phyloP scores from a whole-genome alignment of 2,888 invertebrate species.

The Apamea sordens region DNA sequence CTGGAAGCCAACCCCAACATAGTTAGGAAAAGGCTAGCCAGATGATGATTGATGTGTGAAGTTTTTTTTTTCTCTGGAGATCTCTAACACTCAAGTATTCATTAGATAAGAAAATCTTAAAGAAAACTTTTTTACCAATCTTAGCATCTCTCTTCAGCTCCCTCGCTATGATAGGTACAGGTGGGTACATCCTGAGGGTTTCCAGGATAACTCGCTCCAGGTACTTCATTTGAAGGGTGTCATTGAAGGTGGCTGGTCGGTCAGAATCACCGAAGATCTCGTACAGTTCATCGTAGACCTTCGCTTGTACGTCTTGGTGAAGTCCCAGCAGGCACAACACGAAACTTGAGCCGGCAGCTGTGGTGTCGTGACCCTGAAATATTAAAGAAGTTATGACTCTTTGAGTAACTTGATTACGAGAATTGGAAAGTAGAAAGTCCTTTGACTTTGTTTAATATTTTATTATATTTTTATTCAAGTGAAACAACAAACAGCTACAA shows the following conservation, averaged over 20 bases:
- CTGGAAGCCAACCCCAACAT: background rate
- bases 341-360: conserved; percentile 95
- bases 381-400: background rate
- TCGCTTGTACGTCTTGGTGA: conserved; percentile 94
- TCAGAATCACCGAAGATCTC: conserved; percentile 95
- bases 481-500: too few relatives aligned
- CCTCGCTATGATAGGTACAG: conserved; percentile 94
- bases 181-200: conserved; percentile 94
- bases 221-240: conserved; percentile 95
- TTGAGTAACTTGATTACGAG: background rate
- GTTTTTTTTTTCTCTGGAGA: background rate
- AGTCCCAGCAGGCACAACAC: conserved; percentile 95
- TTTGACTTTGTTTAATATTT: background rate
- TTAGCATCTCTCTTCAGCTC: conserved; percentile 92
- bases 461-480: too few relatives aligned
- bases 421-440: background rate
- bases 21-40: background rate
- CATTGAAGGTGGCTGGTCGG: conserved; percentile 93
- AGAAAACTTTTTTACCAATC: conserved; percentile 86
- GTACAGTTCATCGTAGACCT: conserved; percentile 93
- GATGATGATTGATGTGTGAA: background rate
- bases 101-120: background rate
- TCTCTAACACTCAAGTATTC: background rate
- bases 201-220: conserved; percentile 95
- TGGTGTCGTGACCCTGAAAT: conserved; percentile 87